Percentiles rank a stretch among this genome's conserved stretches.
Conservation (phyloP, 2,888 invertebrate species). For the Metacarcinus magister region DNA sequence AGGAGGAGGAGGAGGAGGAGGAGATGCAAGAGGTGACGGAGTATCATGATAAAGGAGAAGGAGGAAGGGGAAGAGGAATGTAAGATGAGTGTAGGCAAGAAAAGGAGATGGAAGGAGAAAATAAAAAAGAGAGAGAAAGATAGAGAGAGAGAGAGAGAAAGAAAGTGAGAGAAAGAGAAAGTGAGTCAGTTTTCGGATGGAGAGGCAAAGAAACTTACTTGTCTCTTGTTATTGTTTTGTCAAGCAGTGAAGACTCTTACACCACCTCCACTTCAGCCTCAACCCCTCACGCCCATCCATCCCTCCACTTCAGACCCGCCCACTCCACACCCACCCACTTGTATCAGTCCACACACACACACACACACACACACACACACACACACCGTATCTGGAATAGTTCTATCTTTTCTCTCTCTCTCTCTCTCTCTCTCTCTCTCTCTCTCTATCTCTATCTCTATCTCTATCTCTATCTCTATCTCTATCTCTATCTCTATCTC, state of each 20-base stretch:
- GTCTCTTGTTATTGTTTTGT: background rate
- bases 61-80: no score
- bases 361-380: background rate
- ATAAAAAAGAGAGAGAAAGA: background rate
- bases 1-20: background rate
- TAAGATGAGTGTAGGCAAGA: background rate
- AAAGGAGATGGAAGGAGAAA: background rate
- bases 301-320: background rate
- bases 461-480: no score
- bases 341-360: background rate
- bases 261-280: background rate
- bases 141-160: background rate
- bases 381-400: background rate
- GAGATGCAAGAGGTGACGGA: background rate
- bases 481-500: no score
- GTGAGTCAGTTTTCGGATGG: background rate
- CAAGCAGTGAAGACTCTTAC: background rate
- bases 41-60: background rate
- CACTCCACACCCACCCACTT: background rate
- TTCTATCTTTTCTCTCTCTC: no score
- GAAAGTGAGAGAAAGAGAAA: background rate
- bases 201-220: background rate
- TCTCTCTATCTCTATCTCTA: no score
- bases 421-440: no score
- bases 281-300: background rate